Percentiles rank a stretch among this genome's conserved stretches.
Evolutionary conservation across 2,888 invertebrate species (phyloP).

Genomic region (Hirtodrosophila trivittata): DNA sequence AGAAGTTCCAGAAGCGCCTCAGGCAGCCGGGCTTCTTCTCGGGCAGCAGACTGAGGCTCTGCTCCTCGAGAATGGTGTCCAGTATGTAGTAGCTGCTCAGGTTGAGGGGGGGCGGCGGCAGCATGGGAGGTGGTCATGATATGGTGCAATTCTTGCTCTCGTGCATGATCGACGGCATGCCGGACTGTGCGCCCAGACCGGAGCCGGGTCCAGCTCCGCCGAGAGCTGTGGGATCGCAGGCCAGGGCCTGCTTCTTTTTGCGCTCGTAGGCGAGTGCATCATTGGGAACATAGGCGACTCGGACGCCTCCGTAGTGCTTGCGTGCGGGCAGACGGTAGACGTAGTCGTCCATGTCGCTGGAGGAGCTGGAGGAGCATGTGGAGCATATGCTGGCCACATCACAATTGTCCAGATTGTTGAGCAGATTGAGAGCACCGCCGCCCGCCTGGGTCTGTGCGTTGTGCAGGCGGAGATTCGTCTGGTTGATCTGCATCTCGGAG

Average conservation of each 20-base stretch:
- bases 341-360: constrained; percentile 93
- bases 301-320: constrained; percentile 93
- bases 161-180: constrained; percentile 62
- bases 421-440: constrained; percentile 55
- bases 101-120: constrained; percentile 80
- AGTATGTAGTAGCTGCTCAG: constrained; percentile 81
- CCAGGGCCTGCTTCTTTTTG: constrained; percentile 85
- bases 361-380: constrained; percentile 94
- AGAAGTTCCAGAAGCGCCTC: constrained; percentile 76
- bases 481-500: constrained; percentile 84
- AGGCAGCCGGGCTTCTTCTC: constrained; percentile 80
- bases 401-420: constrained; percentile 83
- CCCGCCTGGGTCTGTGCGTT: constrained; percentile 80
- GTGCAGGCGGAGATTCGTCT: constrained; percentile 80
- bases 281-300: constrained; percentile 96
- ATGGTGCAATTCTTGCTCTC: constrained; percentile 93
- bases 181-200: constrained; percentile 32
- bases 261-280: constrained; percentile 93
- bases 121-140: constrained; percentile 87
- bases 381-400: constrained; percentile 93
- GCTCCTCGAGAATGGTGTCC: constrained; percentile 81
- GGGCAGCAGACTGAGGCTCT: constrained; percentile 71
- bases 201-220: constrained; percentile 9
- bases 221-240: constrained; percentile 16
- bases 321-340: constrained; percentile 93